Conservation (phyloP, 2,888 invertebrate species). For the Clitarchus hookeri region DNA sequence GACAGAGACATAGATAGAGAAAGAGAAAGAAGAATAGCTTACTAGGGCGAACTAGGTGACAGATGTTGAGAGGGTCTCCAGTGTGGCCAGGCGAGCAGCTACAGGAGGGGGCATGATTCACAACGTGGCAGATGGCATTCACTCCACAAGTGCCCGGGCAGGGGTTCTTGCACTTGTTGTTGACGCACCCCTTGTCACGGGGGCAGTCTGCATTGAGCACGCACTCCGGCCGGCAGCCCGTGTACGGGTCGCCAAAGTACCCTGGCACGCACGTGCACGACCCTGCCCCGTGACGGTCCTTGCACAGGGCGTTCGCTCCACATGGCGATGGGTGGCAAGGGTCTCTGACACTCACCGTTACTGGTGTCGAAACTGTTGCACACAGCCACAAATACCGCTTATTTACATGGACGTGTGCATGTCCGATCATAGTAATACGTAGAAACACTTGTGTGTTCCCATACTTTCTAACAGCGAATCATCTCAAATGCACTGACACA, state of each 20-base stretch:
- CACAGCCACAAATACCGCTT: background rate
- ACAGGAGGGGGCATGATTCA: constrained; percentile 81
- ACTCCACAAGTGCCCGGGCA: constrained; percentile 82
- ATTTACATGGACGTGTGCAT: background rate
- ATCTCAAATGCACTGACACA: background rate
- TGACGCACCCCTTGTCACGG: constrained; percentile 74
- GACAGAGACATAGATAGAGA: background rate
- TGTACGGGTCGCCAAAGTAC: constrained; percentile 84
- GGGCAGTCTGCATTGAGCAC: constrained; percentile 85
- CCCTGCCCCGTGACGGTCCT: constrained; percentile 76
- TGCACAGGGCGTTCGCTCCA: constrained; percentile 83
- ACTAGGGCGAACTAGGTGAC: constrained; percentile 53
- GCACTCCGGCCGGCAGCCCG: constrained; percentile 86
- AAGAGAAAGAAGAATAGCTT: constrained; percentile 35
- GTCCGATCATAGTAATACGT: background rate
- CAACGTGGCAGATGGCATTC: constrained; percentile 80
- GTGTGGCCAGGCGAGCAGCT: constrained; percentile 73
- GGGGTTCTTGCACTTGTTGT: constrained; percentile 83
- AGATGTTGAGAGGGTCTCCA: constrained; percentile 78
- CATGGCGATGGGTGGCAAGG: constrained; percentile 86
- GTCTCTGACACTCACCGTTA: constrained; percentile 56
- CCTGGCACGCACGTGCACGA: constrained; percentile 81
- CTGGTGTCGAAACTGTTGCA: constrained; percentile 27
- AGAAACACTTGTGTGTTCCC: background rate
- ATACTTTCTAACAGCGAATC: background rate